Conservation (phyloP, 2,797 vertebrate genomes). For the Sebastes cheni region DNA sequence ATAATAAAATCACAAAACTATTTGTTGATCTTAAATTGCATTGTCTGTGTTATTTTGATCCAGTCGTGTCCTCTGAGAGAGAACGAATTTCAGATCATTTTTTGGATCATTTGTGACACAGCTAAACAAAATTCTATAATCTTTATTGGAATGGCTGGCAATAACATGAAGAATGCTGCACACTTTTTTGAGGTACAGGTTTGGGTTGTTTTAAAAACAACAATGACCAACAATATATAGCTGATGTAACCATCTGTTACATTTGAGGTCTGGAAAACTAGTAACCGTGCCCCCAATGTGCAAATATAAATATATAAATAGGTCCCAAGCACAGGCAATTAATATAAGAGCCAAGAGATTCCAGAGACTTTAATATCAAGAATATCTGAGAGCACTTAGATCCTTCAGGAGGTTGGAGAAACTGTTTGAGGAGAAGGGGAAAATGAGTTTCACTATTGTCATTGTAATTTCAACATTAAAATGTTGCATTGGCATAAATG, state of each 20-base stretch:
- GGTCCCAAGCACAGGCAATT: no score
- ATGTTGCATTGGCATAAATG: neutral
- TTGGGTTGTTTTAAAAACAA: neutral
- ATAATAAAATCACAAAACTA: constrained; percentile 11
- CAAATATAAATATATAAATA: no score
- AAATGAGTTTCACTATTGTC: neutral
- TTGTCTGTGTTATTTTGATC: neutral
- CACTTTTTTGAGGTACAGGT: neutral
- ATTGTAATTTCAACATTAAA: neutral
- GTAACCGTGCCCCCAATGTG: no score
- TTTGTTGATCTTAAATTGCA: neutral
- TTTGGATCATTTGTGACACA: neutral
- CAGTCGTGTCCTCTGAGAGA: neutral
- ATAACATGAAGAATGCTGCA: neutral
- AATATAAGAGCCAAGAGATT: no score
- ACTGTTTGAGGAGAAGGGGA: neutral
- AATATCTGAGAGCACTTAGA: neutral
- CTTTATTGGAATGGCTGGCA: neutral
- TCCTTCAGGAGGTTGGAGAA: neutral
- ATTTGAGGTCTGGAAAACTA: no score
- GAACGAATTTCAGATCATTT: neutral
- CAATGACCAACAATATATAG: neutral
- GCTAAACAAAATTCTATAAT: neutral
- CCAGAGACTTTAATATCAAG: no score
- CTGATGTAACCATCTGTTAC: no score